Conservation (phyloP, 1,140 invertebrate species). For the Drosophila santomea region DNA sequence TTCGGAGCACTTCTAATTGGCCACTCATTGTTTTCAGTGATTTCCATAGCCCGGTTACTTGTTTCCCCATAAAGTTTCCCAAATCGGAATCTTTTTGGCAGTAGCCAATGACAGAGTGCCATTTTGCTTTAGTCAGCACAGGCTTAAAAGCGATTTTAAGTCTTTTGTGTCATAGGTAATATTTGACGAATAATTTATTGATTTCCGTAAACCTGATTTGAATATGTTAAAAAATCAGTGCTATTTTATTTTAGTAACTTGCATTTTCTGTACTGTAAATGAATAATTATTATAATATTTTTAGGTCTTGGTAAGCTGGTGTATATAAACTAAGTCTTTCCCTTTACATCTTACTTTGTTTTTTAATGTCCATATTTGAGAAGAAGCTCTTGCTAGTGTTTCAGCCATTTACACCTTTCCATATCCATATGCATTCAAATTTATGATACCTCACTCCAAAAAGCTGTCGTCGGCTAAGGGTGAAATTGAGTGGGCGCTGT, state of each 20-base stretch:
- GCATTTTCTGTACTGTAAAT: not conserved
- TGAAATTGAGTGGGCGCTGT: constrained; percentile 33
- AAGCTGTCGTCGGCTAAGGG: constrained; percentile 13
- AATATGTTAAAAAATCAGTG: no score
- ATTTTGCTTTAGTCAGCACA: not conserved
- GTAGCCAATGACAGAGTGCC: no score
- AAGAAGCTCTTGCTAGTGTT: constrained; percentile 3
- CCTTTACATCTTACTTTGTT: not conserved
- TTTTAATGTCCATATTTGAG: not conserved
- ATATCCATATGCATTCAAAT: constrained; percentile 7
- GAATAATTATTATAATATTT: no score
- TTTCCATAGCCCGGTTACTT: constrained; percentile 32
- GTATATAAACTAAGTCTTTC: no score
- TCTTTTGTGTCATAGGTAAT: no score
- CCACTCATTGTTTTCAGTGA: constrained; percentile 50
- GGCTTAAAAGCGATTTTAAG: no score
- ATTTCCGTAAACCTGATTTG: no score
- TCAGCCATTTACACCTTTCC: not conserved
- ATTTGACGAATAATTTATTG: no score
- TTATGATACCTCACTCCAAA: constrained; percentile 15
- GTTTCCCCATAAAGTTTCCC: constrained; percentile 15
- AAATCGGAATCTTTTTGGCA: constrained; percentile 2
- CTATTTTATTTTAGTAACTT: no score
- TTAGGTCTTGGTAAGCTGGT: no score
- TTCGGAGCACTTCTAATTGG: constrained; percentile 62